Evolutionary conservation across 2,113 vertebrate species (phyloP).

Genomic region (Bungarus multicinctus): DNA sequence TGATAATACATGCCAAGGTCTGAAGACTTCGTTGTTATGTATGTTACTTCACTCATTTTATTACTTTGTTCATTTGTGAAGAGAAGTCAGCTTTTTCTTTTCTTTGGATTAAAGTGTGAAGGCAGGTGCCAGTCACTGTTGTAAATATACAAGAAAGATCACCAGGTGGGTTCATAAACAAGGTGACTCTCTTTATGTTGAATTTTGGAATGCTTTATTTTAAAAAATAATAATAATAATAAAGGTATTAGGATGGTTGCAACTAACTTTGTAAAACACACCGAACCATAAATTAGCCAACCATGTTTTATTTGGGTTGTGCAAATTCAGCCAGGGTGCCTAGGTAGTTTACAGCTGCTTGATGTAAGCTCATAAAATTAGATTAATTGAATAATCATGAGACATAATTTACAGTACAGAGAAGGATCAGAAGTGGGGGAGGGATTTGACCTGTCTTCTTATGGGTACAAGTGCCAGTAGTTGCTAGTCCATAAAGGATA

Average conservation of each 20-base stretch:
- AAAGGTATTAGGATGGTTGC: not conserved
- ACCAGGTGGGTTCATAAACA: not conserved
- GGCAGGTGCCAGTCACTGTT: accelerated
- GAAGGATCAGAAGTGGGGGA: not conserved
- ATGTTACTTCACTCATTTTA: conserved; percentile 17
- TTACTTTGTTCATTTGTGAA: conserved; percentile 39
- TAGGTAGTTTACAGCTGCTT: not conserved
- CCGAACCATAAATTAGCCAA: not conserved
- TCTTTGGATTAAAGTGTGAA: conserved; percentile 24
- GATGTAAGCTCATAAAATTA: not conserved
- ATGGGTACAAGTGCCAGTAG: not conserved
- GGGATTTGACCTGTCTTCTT: not conserved
- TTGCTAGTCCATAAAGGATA: not conserved
- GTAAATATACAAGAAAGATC: accelerated
- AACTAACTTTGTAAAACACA: not conserved
- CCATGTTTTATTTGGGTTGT: not conserved
- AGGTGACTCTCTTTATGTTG: not conserved
- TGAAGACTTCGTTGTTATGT: conserved; percentile 30
- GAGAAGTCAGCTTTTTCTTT: conserved; percentile 28
- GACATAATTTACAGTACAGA: not conserved
- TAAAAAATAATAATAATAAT: not conserved
- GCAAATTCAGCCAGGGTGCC: not conserved
- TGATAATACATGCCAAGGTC: conserved; percentile 61
- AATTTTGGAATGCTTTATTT: not conserved
- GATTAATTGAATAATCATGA: not conserved